Evolutionary conservation across 2,888 invertebrate species (phyloP).

Genomic region (Noctua pronuba): DNA sequence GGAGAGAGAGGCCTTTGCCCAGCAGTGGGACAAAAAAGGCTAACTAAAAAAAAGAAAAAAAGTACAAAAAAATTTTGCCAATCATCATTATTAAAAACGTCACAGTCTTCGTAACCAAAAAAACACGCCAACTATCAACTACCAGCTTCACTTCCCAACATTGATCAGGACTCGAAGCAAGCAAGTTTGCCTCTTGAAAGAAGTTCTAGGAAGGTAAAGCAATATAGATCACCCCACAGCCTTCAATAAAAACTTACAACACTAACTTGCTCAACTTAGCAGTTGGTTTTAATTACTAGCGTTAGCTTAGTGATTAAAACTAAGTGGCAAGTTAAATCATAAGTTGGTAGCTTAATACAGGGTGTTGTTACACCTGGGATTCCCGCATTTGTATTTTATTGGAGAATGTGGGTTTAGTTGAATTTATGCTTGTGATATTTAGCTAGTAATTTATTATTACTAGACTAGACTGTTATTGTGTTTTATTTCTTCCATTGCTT

Average conservation of each 20-base stretch:
- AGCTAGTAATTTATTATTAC: background rate
- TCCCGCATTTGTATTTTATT: constrained; percentile 20
- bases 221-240: constrained; percentile 14
- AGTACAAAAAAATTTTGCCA: background rate
- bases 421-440: constrained; percentile 3
- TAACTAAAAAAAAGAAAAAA: too few species aligned
- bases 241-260: constrained; percentile 9
- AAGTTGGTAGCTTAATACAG: constrained; percentile 9
- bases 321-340: constrained; percentile 36
- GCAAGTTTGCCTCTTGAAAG: constrained; percentile 17
- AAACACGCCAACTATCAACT: background rate
- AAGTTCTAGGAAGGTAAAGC: constrained; percentile 2
- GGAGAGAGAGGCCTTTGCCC: too few species aligned
- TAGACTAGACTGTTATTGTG: background rate
- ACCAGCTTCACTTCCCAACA: background rate
- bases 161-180: constrained; percentile 3
- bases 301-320: background rate
- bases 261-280: constrained; percentile 4
- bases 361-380: constrained; percentile 8
- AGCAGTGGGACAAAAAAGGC: too few species aligned
- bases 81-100: background rate
- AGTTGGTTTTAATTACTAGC: constrained; percentile 24
- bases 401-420: constrained; percentile 2
- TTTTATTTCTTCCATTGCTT: background rate
- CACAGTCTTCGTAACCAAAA: background rate